phyloP scores from a whole-genome alignment of 2,888 invertebrate species.

The Agrotis puta region DNA sequence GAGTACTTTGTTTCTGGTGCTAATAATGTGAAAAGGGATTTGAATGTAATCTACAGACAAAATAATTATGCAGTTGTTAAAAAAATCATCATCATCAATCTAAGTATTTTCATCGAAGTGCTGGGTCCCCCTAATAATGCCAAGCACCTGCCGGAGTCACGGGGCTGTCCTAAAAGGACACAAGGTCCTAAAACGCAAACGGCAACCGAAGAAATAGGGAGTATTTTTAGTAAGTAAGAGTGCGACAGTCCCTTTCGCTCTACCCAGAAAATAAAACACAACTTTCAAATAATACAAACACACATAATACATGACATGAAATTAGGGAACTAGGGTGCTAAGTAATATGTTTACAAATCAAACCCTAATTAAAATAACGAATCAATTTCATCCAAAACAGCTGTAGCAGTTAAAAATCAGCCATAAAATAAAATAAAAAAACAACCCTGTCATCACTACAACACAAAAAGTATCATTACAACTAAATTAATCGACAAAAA shows the following conservation, averaged over 20 bases:
- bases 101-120: not conserved
- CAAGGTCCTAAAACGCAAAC: too few relatives aligned
- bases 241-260: too few relatives aligned
- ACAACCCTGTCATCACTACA: constrained; percentile 18
- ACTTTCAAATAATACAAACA: too few relatives aligned
- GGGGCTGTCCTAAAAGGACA: too few relatives aligned
- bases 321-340: too few relatives aligned
- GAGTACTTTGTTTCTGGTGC: constrained; percentile 50
- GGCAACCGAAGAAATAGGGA: too few relatives aligned
- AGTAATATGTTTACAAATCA: not conserved
- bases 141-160: too few relatives aligned
- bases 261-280: too few relatives aligned
- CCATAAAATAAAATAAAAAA: constrained; percentile 6
- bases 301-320: too few relatives aligned
- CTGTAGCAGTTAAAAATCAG: not conserved
- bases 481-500: constrained; percentile 64
- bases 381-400: not conserved
- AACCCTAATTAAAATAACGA: constrained; percentile 5
- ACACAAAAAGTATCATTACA: constrained; percentile 48
- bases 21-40: constrained; percentile 10
- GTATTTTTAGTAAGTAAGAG: too few relatives aligned
- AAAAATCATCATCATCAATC: too few relatives aligned
- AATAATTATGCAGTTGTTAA: not conserved
- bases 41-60: not conserved
- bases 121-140: too few relatives aligned